Percentiles rank a stretch among this genome's conserved stretches.
phyloP scores from a whole-genome alignment of 2,113 vertebrate genomes.

The Mesembrinibis cayennensis region DNA sequence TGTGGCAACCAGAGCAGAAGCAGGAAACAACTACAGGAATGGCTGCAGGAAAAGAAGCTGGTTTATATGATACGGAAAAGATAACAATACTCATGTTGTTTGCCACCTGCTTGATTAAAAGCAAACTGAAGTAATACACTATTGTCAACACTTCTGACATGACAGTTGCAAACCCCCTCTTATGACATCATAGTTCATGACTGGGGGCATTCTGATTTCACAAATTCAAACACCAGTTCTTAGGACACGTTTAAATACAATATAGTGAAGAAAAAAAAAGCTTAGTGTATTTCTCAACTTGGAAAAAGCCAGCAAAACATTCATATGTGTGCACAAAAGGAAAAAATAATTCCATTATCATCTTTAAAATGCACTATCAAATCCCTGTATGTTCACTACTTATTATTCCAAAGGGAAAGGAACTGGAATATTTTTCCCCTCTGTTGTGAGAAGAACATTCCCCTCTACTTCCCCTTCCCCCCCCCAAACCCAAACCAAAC shows the following conservation, averaged over 20 bases:
- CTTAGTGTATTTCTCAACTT: not conserved
- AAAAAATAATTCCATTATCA: not conserved
- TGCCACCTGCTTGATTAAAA: not conserved
- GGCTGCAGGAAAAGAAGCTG: not conserved
- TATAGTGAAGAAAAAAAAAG: not conserved
- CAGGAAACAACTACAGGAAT: not conserved
- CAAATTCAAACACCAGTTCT: not conserved
- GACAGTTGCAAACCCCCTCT: not conserved
- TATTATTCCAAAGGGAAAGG: not conserved
- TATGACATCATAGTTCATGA: not conserved
- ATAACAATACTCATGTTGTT: not conserved
- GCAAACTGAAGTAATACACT: not conserved
- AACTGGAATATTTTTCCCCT: not conserved
- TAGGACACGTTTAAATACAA: not conserved
- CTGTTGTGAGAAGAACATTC: not conserved
- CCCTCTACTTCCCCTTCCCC: accelerated
- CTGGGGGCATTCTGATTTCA: not conserved
- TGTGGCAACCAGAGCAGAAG: not conserved
- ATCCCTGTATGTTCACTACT: not conserved
- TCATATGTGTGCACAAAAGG: not conserved
- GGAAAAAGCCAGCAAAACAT: not conserved
- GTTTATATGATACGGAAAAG: not conserved
- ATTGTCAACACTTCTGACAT: not conserved
- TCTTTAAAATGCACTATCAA: not conserved
- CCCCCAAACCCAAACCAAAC: not conserved